Conservation (phyloP, 1,140 invertebrate genomes). For the Ephestia elutella region DNA sequence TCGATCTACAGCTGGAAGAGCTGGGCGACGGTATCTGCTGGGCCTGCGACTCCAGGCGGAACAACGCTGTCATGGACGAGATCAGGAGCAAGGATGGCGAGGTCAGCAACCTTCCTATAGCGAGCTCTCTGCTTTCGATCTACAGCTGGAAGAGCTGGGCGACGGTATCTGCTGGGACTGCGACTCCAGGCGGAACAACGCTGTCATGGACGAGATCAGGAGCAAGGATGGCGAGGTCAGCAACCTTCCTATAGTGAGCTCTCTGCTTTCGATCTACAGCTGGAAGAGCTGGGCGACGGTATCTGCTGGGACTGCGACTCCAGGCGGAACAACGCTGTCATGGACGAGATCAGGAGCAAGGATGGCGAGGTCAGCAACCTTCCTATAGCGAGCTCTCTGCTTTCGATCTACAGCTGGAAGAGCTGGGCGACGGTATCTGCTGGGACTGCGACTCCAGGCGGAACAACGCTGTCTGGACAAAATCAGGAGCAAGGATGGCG, state of each 20-base stretch:
- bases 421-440: slow-evolving; percentile 82
- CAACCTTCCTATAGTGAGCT: background rate
- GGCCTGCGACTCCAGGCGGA: too few relatives aligned
- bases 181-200: slow-evolving; percentile 77
- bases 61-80: slow-evolving; percentile 74
- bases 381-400: too few relatives aligned
- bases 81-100: slow-evolving; percentile 52
- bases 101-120: background rate
- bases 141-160: slow-evolving; percentile 81
- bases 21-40: slow-evolving; percentile 83
- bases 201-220: slow-evolving; percentile 74
- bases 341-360: slow-evolving; percentile 69
- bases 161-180: slow-evolving; percentile 88
- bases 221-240: slow-evolving; percentile 20
- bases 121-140: too few relatives aligned
- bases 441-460: slow-evolving; percentile 84
- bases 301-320: slow-evolving; percentile 88
- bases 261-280: too few relatives aligned
- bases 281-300: slow-evolving; percentile 82
- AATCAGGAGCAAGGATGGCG: slow-evolving; percentile 52
- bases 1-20: slow-evolving; percentile 81
- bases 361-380: background rate
- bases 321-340: slow-evolving; percentile 74
- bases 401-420: slow-evolving; percentile 81
- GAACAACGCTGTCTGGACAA: slow-evolving; percentile 74